Percentiles rank a stretch among this genome's conserved stretches.
Evolutionary conservation across 2,113 vertebrate species (phyloP).

Genomic region (Lasiurus borealis): DNA sequence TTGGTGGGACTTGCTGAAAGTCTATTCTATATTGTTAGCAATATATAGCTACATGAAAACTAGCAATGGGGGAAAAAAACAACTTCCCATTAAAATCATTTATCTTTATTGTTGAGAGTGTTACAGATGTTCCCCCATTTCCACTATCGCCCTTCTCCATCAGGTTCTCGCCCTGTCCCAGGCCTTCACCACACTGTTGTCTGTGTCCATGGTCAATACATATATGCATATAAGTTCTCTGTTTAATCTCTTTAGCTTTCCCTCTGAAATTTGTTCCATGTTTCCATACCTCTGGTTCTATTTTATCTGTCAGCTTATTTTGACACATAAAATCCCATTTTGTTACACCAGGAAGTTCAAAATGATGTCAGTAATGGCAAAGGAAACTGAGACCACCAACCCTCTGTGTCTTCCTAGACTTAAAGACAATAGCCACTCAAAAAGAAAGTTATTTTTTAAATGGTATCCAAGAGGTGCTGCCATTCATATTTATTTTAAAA

Average conservation of each 20-base stretch:
- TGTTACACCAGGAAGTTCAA: neutral
- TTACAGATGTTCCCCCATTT: too few species aligned
- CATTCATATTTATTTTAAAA: conserved; percentile 13
- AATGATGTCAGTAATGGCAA: neutral
- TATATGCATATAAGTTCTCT: too few species aligned
- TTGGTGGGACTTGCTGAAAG: neutral
- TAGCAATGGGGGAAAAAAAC: neutral
- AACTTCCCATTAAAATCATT: neutral
- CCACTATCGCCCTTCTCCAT: too few species aligned
- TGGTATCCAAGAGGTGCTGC: neutral
- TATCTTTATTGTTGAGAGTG: too few species aligned
- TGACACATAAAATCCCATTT: neutral
- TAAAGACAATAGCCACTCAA: neutral
- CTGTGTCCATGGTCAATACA: too few species aligned
- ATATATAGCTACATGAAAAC: neutral
- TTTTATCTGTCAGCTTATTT: too few species aligned
- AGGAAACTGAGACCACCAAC: neutral
- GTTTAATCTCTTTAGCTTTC: too few species aligned
- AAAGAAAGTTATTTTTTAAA: conserved; percentile 1
- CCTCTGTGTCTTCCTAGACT: neutral
- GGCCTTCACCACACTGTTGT: too few species aligned
- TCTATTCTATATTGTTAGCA: neutral
- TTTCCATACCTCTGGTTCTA: too few species aligned
- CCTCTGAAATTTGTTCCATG: too few species aligned
- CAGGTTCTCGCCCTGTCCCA: too few species aligned